These are phyloP conservation scores for Orthosia gothica DNA, from an alignment of 2,888 invertebrate species.

Conservation along the genomic window DNA sequence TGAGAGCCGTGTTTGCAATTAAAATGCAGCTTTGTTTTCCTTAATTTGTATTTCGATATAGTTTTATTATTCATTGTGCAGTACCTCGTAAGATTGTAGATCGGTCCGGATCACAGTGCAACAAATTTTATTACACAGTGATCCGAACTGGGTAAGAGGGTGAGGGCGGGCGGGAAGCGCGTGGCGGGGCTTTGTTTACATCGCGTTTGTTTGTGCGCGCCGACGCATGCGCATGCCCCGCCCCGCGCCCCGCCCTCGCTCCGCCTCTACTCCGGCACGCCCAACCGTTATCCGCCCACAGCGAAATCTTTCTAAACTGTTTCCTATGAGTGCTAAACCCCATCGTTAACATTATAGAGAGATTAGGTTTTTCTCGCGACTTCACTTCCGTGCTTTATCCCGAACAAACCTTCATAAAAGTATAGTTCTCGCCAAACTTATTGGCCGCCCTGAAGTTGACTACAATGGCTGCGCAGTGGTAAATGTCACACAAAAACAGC, in stretches of 20 bases:
- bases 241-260: conserved; percentile 3
- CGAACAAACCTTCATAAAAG: too few relatives aligned
- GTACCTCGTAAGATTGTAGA: neutral
- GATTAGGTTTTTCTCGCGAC: too few relatives aligned
- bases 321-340: neutral
- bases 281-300: conserved; percentile 32
- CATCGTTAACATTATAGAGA: too few relatives aligned
- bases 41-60: too few relatives aligned
- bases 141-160: neutral
- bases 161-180: conserved; percentile 18
- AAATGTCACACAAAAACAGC: too few relatives aligned
- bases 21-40: too few relatives aligned
- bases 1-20: too few relatives aligned
- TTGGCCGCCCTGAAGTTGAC: too few relatives aligned
- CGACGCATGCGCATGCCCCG: conserved; percentile 1
- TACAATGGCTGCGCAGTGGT: too few relatives aligned
- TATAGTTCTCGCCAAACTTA: too few relatives aligned
- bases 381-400: too few relatives aligned
- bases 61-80: neutral
- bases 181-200: conserved; percentile 54
- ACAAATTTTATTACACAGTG: neutral
- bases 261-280: conserved; percentile 29
- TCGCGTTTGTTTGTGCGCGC: conserved; percentile 11
- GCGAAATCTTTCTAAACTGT: neutral
- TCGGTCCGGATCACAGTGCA: too few relatives aligned